Evolutionary conservation across 2,888 invertebrate genomes (phyloP).

Genomic region (Phortica magna): DNA sequence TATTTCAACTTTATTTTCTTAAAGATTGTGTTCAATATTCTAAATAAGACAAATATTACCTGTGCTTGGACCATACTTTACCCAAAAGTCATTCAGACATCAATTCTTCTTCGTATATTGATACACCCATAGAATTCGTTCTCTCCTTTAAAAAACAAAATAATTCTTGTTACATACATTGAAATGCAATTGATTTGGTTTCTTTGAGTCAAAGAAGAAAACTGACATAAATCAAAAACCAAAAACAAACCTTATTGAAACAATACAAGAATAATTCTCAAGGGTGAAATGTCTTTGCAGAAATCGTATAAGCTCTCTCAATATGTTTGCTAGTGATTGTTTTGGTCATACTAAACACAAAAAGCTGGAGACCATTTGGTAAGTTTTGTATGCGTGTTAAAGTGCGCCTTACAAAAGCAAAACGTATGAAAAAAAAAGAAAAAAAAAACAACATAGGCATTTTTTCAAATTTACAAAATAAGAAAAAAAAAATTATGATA

Average conservation of each 20-base stretch:
- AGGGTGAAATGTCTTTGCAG: slow-evolving; percentile 88
- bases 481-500: slow-evolving; percentile 47
- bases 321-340: slow-evolving; percentile 78
- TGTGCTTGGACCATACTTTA: too few species aligned
- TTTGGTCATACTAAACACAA: slow-evolving; percentile 78
- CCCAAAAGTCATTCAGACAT: too few species aligned
- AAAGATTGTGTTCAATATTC: too few species aligned
- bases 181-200: slow-evolving; percentile 34
- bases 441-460: slow-evolving; percentile 56
- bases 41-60: too few species aligned
- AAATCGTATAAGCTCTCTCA: slow-evolving; percentile 79
- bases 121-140: background rate
- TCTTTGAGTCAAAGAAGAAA: slow-evolving; percentile 37
- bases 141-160: background rate
- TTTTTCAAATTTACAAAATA: slow-evolving; percentile 51
- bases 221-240: slow-evolving; percentile 50
- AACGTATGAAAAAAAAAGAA: slow-evolving; percentile 54
- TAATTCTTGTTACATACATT: background rate
- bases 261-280: slow-evolving; percentile 76
- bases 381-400: slow-evolving; percentile 76
- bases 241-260: slow-evolving; percentile 59
- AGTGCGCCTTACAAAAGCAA: slow-evolving; percentile 51
- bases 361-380: slow-evolving; percentile 77
- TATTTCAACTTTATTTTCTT: too few species aligned
- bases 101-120: background rate